Base-by-base conservation (phyloP, 1,140 invertebrate species). In the Macrostomum lignano region DNA sequence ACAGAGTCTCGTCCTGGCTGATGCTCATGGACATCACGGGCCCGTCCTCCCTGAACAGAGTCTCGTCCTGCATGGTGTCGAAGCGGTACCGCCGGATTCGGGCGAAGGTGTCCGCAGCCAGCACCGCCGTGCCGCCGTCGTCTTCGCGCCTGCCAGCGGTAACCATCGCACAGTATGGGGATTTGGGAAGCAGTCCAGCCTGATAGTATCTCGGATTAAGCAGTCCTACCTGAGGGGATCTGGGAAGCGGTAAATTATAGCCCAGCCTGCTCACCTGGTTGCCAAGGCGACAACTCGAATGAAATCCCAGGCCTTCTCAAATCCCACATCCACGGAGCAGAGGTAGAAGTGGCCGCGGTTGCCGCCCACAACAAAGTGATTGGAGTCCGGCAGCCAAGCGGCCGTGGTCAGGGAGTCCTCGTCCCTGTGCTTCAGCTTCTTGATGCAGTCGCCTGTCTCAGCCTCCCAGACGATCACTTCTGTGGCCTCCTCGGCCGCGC, bases 21-120 rank as follows among this genome's bases (percentile, higher is more conserved):
- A 82, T 67, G 30, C 71, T 72, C 58, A 88, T 82, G 33, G 78
- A 74, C 73, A 86, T 81, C 34, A 88, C 74, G 33, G 76, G 70
- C 61, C n/a, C n/a, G n/a, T n/a, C n/a, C n/a, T n/a, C n/a, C n/a
- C n/a, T n/a, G n/a, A n/a, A n/a, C n/a, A n/a, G n/a, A n/a, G n/a
- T n/a, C n/a, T n/a, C n/a, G n/a, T n/a, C n/a, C n/a, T n/a, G n/a
- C n/a, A n/a, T n/a, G n/a, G n/a, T n/a, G 41, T 76, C 72, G 58
- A 84, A 79, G 60, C 78, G 72, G 51, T 79, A 93, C 41, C 68
- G 68, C 40, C 81, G 66, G 44, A 94, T 78, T 47, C 88, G 67
- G 61, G 86, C 73, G 61, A 91, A 84, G 43, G 81, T 86, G 64
- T 96, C 88, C 21, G 88, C 76, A 33, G 82, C 86, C 38, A 96